Evolutionary conservation across 2,113 vertebrate genomes (phyloP), one percentile per base, ranked within the genome.

Genomic region (Tympanuchus pallidicinctus): DNA sequence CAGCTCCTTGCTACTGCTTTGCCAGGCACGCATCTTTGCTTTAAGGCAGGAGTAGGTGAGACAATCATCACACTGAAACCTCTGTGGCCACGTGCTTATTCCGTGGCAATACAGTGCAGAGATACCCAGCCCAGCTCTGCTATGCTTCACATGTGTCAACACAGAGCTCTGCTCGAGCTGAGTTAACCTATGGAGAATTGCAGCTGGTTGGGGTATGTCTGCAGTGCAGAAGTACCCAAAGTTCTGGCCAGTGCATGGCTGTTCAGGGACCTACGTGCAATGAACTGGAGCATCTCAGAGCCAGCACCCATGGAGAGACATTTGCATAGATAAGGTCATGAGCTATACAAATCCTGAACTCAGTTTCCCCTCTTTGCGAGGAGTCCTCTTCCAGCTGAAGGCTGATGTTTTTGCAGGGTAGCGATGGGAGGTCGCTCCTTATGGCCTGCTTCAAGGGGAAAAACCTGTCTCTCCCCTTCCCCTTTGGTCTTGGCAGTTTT

Each of bases 121-220:
- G 32, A 54, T 32, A 19, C 63, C 88, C 77, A 38, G 1, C 12
- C 25, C 78, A 77, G 82, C 64, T 32, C 36, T 17, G 81, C 45
- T 61, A 22, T 42, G 0, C 40, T 88, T 61, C 1, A 36, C 10
- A 1, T 2, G 1, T 5, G 8, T 56, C 5, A 24, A 42, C 0
- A 1, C 12, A 8, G 40, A 56, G 80, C 66, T 84, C 38, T 76
- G 43, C 42, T 13, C 60, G 43, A 52, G 38, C 64, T 30, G 7
- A 22, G 43, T 38, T 54, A 12, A 28, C 42, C 71, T 6, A 2
- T 7, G 70, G 90, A 21, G 66, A 69, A 9, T 4, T 54, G 79
- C 67, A 73, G 88, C 54, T 88, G 78, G 17, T 56, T 60, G 86
- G 69, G 61, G 82, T 76, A 5, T 34, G 24, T 32, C 85, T 77